These are phyloP conservation scores for Thymelicus acteon DNA, from an alignment of 2,888 invertebrate species.

Conservation along the genomic window DNA sequence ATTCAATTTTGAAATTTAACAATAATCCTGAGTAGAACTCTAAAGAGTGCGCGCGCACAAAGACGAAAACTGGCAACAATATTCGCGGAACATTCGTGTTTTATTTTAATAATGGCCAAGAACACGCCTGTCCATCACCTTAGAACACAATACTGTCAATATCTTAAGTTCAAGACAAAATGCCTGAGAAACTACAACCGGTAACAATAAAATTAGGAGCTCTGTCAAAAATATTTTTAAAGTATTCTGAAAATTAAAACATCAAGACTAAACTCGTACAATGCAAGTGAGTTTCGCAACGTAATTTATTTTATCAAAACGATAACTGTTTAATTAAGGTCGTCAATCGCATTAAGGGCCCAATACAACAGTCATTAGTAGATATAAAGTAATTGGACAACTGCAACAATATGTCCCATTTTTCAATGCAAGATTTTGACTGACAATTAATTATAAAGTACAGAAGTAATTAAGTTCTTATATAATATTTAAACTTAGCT, in stretches of 20 bases:
- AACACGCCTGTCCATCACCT: conserved; percentile 67
- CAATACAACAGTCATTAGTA: conserved; percentile 4
- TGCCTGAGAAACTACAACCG: conserved; percentile 18
- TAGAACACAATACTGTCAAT: conserved; percentile 50
- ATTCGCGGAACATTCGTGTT: conserved; percentile 50
- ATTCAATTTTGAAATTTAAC: conserved; percentile 1
- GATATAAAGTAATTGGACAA: background rate
- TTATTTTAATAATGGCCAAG: conserved; percentile 53
- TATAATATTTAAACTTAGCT: too few species aligned
- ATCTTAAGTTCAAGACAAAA: conserved; percentile 36
- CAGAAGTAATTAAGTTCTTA: too few species aligned
- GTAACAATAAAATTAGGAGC: background rate
- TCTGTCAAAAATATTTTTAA: conserved; percentile 33
- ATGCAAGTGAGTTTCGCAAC: background rate
- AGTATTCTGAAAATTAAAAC: conserved; percentile 2
- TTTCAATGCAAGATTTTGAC: background rate
- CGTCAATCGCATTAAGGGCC: background rate
- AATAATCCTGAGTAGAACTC: too few species aligned
- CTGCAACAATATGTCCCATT: background rate
- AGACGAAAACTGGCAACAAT: conserved; percentile 49
- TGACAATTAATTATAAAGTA: background rate
- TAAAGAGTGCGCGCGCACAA: conserved; percentile 48
- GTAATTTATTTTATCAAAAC: conserved; percentile 10
- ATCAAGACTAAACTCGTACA: background rate
- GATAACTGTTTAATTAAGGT: conserved; percentile 1